These are phyloP conservation scores for Enchytraeus crypticus DNA, from an alignment of 2,888 invertebrate species.

Conservation along the genomic window DNA sequence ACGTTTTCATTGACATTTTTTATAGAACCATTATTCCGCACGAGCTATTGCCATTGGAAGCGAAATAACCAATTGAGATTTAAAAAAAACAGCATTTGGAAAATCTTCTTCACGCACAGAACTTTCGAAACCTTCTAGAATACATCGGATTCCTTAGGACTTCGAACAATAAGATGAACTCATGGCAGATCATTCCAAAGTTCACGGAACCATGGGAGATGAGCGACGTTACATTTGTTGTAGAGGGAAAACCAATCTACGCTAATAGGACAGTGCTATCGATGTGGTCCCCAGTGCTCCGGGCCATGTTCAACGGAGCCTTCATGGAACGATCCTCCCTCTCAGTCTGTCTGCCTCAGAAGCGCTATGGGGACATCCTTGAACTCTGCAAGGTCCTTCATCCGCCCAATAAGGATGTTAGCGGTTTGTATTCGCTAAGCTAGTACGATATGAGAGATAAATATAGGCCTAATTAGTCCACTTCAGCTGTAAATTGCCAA, in stretches of 20 bases:
- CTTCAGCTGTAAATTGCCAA: no score
- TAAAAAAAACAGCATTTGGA: no score
- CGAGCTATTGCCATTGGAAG: no score
- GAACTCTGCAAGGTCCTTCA: conserved; percentile 6
- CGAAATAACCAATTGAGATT: no score
- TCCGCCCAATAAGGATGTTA: conserved; percentile 9
- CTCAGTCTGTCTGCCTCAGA: not conserved
- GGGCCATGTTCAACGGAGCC: conserved; percentile 5
- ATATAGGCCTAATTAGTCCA: no score
- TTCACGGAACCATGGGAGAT: conserved; percentile 7
- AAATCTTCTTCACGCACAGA: no score
- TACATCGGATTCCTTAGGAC: no score
- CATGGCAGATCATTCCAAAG: not conserved
- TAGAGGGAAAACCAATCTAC: conserved; percentile 1
- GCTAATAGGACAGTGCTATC: conserved; percentile 6
- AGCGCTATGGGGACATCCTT: conserved; percentile 4
- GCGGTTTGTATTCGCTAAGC: not conserved
- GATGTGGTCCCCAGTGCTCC: conserved; percentile 11
- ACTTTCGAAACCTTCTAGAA: no score
- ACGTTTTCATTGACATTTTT: no score
- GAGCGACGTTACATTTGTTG: conserved; percentile 1
- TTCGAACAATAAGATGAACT: no score
- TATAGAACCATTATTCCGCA: no score
- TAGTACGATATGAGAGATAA: no score
- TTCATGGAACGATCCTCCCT: not conserved